A percentile compares a stretch with the other conserved stretches of the same genome.
Conservation (phyloP, 2,797 vertebrate species). For the Neostethus bicornis region DNA sequence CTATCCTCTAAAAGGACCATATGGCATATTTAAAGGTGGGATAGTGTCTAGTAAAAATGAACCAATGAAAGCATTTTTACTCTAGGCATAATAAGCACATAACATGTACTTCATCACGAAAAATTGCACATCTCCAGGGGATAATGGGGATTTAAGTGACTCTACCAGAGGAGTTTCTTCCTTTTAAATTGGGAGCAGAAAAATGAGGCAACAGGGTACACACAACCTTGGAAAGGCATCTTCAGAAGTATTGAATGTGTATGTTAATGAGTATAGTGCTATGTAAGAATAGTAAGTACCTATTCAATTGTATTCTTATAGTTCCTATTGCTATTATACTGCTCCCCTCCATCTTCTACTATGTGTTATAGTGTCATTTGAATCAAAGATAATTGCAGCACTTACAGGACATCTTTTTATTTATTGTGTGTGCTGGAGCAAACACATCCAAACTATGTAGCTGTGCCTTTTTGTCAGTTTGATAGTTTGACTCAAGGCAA, state of each 20-base stretch:
- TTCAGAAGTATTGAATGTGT: constrained; percentile 53
- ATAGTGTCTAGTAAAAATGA: constrained; percentile 9
- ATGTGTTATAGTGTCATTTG: constrained; percentile 39
- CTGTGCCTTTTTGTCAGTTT: constrained; percentile 47
- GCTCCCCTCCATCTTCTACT: constrained; percentile 46
- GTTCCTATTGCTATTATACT: constrained; percentile 2
- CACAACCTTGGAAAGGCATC: constrained; percentile 51
- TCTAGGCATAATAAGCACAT: constrained; percentile 34
- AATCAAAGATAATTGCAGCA: constrained; percentile 33
- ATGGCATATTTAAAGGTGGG: constrained; percentile 6
- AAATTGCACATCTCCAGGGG: constrained; percentile 69
- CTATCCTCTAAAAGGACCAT: constrained; percentile 32
- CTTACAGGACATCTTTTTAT: constrained; percentile 32
- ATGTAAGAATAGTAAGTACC: constrained; percentile 45
- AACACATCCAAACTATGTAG: constrained; percentile 26
- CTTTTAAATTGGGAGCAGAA: constrained; percentile 56
- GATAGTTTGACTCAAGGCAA: constrained; percentile 56
- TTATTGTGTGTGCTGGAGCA: constrained; percentile 28
- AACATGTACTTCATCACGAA: constrained; percentile 46
- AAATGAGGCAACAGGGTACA: constrained; percentile 1
- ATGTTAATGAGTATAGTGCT: constrained; percentile 61
- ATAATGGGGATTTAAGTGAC: constrained; percentile 65
- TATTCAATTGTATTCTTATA: constrained; percentile 40
- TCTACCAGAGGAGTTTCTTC: constrained; percentile 41
- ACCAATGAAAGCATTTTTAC: constrained; percentile 1